phyloP scores from a whole-genome alignment of 2,888 invertebrate species.

The Xestia xanthographa region DNA sequence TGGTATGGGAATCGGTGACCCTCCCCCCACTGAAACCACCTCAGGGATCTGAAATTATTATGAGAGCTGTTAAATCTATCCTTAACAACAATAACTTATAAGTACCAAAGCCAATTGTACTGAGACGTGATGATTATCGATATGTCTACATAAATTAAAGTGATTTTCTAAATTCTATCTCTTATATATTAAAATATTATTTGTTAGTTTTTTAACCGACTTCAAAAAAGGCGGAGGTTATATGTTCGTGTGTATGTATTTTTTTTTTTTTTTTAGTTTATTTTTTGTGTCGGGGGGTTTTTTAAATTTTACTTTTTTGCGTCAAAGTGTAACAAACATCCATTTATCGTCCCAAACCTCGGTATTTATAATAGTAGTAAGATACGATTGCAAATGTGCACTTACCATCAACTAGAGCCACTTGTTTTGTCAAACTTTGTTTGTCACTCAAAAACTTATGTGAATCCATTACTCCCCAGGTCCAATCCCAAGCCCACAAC shows the following conservation, averaged over 20 bases:
- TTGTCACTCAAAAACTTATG: neutral
- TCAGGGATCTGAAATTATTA: constrained; percentile 83
- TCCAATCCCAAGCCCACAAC: constrained; percentile 84
- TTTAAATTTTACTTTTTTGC: no score
- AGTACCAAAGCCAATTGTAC: neutral
- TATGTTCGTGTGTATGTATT: no score
- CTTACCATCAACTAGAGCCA: neutral
- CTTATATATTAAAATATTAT: no score
- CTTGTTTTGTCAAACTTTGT: neutral
- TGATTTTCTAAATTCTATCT: neutral
- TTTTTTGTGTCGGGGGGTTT: no score
- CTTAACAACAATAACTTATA: neutral
- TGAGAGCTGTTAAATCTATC: constrained; percentile 7
- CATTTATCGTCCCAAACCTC: neutral
- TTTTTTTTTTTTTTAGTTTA: no score
- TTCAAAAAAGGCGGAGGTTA: no score
- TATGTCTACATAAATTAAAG: neutral
- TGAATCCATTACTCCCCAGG: constrained; percentile 71
- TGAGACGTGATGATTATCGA: neutral
- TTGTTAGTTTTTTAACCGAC: no score
- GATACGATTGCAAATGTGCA: neutral
- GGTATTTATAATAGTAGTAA: neutral
- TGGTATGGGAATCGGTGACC: constrained; percentile 86
- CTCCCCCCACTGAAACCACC: constrained; percentile 86
- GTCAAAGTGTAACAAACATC: neutral